A percentile compares a stretch with the other conserved stretches of the same genome.
Evolutionary conservation across 1,140 invertebrate genomes (phyloP).

Genomic region (Oncopodura yosiiana): DNA sequence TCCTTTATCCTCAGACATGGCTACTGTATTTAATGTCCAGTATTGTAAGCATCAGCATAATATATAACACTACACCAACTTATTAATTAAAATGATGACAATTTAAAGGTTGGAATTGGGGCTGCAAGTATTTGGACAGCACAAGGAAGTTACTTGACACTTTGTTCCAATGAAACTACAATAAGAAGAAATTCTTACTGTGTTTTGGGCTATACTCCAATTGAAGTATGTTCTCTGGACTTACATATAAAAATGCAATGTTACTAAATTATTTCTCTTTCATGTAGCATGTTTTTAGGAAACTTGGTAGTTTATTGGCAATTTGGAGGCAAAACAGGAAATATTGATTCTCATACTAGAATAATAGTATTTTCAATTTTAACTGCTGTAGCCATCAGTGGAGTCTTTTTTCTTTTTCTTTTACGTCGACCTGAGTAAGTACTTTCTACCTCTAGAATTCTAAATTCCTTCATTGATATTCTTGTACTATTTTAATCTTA

Average conservation of each 20-base stretch:
- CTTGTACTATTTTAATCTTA: too few species aligned
- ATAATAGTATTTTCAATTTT: slow-evolving; percentile 66
- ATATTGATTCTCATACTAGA: slow-evolving; percentile 55
- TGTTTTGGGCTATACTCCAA: slow-evolving; percentile 92
- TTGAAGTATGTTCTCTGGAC: slow-evolving; percentile 50
- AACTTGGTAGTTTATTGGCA: slow-evolving; percentile 87
- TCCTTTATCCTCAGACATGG: slow-evolving; percentile 69
- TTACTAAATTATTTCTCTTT: slow-evolving; percentile 19
- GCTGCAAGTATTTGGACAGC: slow-evolving; percentile 79
- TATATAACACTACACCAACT: too few species aligned
- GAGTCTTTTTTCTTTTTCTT: slow-evolving; percentile 56
- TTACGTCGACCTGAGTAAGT: slow-evolving; percentile 45
- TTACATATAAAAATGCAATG: neutral
- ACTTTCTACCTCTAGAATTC: too few species aligned
- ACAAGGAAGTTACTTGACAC: slow-evolving; percentile 84
- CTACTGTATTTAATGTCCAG: slow-evolving; percentile 71
- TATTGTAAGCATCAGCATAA: too few species aligned
- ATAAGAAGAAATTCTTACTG: slow-evolving; percentile 83
- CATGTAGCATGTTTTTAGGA: slow-evolving; percentile 76
- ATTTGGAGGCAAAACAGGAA: slow-evolving; percentile 63
- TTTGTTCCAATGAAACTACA: slow-evolving; percentile 74
- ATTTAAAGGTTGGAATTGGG: slow-evolving; percentile 79
- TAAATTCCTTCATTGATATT: too few species aligned
- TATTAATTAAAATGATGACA: too few species aligned
- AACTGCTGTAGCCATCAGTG: slow-evolving; percentile 52